A percentile compares a stretch with the other conserved stretches of the same genome.
These are phyloP conservation scores for Propithecus perrieri DNA, from an alignment of 2,797 vertebrate species.

Conservation along the genomic window DNA sequence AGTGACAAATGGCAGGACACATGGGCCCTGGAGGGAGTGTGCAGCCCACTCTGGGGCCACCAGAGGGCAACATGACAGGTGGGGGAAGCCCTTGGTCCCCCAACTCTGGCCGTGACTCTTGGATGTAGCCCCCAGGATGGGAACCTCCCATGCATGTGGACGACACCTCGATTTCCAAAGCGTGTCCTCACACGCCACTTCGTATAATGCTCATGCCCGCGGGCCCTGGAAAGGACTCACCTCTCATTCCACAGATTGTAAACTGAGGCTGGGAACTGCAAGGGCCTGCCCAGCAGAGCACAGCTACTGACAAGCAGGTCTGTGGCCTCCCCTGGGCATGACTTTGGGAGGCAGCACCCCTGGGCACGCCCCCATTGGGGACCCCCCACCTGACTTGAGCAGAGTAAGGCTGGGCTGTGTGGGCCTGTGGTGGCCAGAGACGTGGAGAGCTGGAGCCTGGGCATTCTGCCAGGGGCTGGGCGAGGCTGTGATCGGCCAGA, in stretches of 20 bases:
- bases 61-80: background rate
- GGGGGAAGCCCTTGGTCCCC: background rate
- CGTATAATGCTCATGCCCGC: background rate
- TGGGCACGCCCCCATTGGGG: rapidly evolving
- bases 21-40: rapidly evolving
- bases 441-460: background rate
- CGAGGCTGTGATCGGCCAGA: background rate
- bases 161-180: background rate
- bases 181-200: background rate
- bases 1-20: background rate
- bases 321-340: background rate
- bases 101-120: rapidly evolving
- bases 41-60: background rate
- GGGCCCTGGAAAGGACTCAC: background rate
- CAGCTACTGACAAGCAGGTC: background rate
- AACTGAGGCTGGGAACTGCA: background rate
- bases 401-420: rapidly evolving
- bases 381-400: background rate
- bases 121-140: background rate
- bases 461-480: background rate
- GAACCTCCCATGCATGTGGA: rapidly evolving
- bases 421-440: background rate
- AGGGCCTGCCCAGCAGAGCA: background rate
- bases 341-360: background rate
- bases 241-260: background rate